Evolutionary conservation across 2,888 invertebrate species (phyloP), one percentile per base, ranked within the genome.

Genomic region (Eupeodes latifasciatus): DNA sequence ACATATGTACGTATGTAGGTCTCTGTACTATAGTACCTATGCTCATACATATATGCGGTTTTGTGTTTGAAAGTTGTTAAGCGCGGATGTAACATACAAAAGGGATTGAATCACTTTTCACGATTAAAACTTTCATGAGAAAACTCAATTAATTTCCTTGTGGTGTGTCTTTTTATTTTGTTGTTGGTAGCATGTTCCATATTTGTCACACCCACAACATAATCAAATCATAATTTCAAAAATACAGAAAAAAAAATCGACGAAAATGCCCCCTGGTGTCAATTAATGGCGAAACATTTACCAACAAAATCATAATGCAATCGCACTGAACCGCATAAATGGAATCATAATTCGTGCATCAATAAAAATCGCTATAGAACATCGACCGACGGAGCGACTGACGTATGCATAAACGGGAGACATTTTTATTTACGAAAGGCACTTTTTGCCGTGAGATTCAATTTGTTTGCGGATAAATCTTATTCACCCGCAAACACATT

Each of bases 261-360:
- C 44, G 9, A 4, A 0, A 47, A n/a, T 47, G 57, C 62, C 76
- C 75, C 64, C 57, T 66, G 79, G 86, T 82, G 69, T 79, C 86
- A 79, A 86, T 86, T 78, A 85, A 75, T 64, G 66, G n/a, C 61
- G 47, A 80, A 78, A 78, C 75, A 64, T 80, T 77, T 74, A 74
- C 66, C 78, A 27, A 19, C 75, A 55, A 55, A 40, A 40, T 40
- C 40, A 40, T 40, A 40, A 69, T 62, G 69, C 79, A 71, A 55
- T 27, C 49, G 27, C 47, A 1, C 34, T 61, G 59, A 27, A 72
- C 51, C 69, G 14, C 59, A 71, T 79, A 69, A 27, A 79, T 79
- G 82, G 75, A 82, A 82, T 87, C 86, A 83, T 87, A 83, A 80
- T 72, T 87, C 86, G 83, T 83, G 83, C 82, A 76, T 83, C 86